A percentile compares a stretch with the other conserved stretches of the same genome.
Evolutionary conservation across 2,113 vertebrate genomes (phyloP).

Genomic region (Epinephelus moara): DNA sequence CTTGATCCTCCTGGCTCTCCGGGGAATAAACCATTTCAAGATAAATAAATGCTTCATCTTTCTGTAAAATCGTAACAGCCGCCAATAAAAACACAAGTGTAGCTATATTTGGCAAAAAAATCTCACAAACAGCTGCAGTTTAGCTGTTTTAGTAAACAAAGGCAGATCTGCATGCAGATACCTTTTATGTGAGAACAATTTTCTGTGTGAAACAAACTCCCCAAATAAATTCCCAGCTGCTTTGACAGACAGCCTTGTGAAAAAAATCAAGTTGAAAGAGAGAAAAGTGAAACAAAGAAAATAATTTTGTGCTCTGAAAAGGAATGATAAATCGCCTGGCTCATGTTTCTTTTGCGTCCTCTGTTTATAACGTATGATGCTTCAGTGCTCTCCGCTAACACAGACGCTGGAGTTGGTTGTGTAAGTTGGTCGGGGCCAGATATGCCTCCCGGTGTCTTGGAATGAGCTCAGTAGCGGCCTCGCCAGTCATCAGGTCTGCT

Average conservation of each 20-base stretch:
- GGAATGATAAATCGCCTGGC: neutral
- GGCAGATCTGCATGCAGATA: neutral
- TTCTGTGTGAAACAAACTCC: conserved; percentile 1
- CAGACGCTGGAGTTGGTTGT: conserved; percentile 20
- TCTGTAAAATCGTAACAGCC: conserved; percentile 7
- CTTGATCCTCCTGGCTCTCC: conserved; percentile 27
- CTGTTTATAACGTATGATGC: conserved; percentile 32
- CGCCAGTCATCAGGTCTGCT: conserved; percentile 38
- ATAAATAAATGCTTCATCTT: conserved; percentile 22
- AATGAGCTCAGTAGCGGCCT: conserved; percentile 51
- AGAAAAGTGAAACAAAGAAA: conserved; percentile 3
- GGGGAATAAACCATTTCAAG: conserved; percentile 14
- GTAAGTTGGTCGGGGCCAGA: conserved; percentile 32
- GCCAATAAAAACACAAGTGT: conserved; percentile 36
- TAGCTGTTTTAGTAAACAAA: conserved; percentile 10
- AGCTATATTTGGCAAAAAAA: conserved; percentile 45
- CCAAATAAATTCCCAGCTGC: conserved; percentile 29
- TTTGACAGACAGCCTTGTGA: conserved; percentile 2
- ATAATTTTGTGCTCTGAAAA: neutral
- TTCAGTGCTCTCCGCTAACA: neutral
- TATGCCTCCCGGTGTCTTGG: conserved; percentile 58
- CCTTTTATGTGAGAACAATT: conserved; percentile 27
- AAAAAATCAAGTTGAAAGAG: neutral
- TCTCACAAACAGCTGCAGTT: conserved; percentile 17
- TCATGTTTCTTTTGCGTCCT: conserved; percentile 27